Evolutionary conservation across 1,140 invertebrate species (phyloP).

Genomic region (Cyphomyrmex costatus): DNA sequence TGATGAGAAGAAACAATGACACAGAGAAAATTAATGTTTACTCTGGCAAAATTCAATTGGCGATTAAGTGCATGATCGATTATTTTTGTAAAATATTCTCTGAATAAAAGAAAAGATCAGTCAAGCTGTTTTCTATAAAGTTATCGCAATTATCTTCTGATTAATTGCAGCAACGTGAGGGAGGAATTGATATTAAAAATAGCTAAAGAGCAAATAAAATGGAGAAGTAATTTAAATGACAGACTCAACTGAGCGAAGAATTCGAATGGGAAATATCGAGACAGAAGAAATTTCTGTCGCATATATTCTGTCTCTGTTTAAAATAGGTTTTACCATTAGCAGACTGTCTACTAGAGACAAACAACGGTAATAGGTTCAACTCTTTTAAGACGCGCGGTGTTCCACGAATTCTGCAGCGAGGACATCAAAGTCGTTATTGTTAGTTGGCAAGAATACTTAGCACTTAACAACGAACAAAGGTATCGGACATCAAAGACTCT

Average conservation of each 20-base stretch:
- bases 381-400: conserved; percentile 23
- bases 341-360: conserved; percentile 23
- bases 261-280: neutral
- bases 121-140: conserved; percentile 11
- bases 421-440: conserved; percentile 51
- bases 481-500: conserved; percentile 31
- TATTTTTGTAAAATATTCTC: neutral
- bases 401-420: conserved; percentile 34
- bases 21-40: neutral
- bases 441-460: conserved; percentile 45
- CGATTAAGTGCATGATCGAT: neutral
- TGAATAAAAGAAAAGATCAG: neutral
- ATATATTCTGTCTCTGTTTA: neutral
- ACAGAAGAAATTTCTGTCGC: neutral
- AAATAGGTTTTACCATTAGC: conserved; percentile 21
- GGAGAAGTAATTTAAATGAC: neutral
- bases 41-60: conserved; percentile 1
- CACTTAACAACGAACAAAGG: conserved; percentile 35
- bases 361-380: conserved; percentile 21
- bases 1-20: neutral
- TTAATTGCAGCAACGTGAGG: neutral
- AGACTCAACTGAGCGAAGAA: neutral
- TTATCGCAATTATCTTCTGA: neutral
- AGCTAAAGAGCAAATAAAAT: neutral
- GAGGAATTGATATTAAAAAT: neutral